These are phyloP conservation scores for Drosophila gunungcola DNA, from an alignment of 1,140 invertebrate species.

Conservation along the genomic window DNA sequence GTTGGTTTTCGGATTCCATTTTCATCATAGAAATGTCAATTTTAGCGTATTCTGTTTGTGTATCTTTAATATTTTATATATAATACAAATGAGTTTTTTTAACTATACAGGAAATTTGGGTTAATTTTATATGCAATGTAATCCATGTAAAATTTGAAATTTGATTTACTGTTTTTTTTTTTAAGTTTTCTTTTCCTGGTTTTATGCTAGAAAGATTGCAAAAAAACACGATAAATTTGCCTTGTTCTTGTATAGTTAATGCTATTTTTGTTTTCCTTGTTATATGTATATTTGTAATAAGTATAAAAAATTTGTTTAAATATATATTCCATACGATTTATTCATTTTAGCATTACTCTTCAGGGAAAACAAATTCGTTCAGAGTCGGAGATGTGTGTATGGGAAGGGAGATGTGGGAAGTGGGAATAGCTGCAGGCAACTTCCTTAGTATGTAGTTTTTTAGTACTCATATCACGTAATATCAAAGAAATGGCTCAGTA, in stretches of 20 bases:
- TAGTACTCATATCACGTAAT: conserved; percentile 77
- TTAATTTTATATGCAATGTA: conserved; percentile 60
- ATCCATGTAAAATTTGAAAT: conserved; percentile 59
- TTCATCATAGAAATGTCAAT: conserved; percentile 31
- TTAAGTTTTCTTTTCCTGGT: conserved; percentile 8
- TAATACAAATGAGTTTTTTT: conserved; percentile 76
- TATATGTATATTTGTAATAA: conserved; percentile 76
- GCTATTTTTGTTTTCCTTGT: conserved; percentile 40
- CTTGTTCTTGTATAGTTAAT: conserved; percentile 66
- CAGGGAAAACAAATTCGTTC: conserved; percentile 66
- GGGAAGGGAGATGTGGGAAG: conserved; percentile 9
- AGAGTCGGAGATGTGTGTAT: conserved; percentile 38
- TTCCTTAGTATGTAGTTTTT: conserved; percentile 74
- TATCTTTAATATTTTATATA: conserved; percentile 63
- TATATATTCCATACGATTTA: conserved; percentile 63
- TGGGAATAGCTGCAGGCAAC: conserved; percentile 59
- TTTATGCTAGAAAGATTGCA: conserved; percentile 62
- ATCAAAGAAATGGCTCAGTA: conserved; percentile 77
- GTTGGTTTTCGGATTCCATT: conserved; percentile 30
- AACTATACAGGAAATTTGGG: conserved; percentile 76
- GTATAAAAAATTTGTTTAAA: conserved; percentile 81
- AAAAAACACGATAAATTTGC: conserved; percentile 66
- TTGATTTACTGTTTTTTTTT: conserved; percentile 44
- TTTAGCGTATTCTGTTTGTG: conserved; percentile 45
- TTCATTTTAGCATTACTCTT: conserved; percentile 45